Conservation (phyloP, 2,797 vertebrate genomes). For the Ispidina picta region DNA sequence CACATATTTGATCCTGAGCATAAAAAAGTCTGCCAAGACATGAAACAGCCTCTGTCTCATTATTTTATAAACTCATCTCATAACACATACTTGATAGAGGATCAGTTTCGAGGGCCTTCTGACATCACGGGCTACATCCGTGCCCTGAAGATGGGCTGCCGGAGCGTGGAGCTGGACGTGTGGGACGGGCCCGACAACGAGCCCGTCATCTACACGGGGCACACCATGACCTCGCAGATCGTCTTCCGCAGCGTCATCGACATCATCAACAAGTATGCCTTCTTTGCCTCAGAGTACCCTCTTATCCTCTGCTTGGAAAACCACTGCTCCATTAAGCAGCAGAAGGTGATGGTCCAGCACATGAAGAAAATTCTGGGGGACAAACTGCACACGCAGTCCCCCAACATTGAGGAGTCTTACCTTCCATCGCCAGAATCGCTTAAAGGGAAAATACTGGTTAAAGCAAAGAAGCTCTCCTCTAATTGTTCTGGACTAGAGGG, state of each 20-base stretch:
- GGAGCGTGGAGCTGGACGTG: constrained; percentile 94
- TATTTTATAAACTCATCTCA: constrained; percentile 98
- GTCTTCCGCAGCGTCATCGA: constrained; percentile 95
- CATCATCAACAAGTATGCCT: constrained; percentile 95
- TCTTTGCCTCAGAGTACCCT: constrained; percentile 94
- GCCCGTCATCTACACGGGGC: constrained; percentile 96
- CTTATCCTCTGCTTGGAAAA: constrained; percentile 96
- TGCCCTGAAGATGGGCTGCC: constrained; percentile 97
- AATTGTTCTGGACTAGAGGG: constrained; percentile 89
- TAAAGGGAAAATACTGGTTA: constrained; percentile 92
- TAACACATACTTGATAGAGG: constrained; percentile 98
- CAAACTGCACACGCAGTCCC: constrained; percentile 85
- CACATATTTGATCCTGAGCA: constrained; percentile 98
- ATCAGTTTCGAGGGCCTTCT: constrained; percentile 96
- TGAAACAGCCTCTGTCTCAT: constrained; percentile 95
- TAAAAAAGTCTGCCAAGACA: constrained; percentile 95
- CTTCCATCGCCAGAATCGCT: constrained; percentile 90
- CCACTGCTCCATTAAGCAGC: constrained; percentile 95
- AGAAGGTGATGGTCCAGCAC: constrained; percentile 96
- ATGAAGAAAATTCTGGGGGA: constrained; percentile 95
- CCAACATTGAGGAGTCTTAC: constrained; percentile 90
- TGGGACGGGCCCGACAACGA: constrained; percentile 97
- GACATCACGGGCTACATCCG: constrained; percentile 98
- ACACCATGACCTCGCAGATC: constrained; percentile 98
- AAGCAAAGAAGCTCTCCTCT: constrained; percentile 91